Base-by-base conservation (phyloP, 2,888 invertebrate genomes). In the Odiellus spinosus region DNA sequence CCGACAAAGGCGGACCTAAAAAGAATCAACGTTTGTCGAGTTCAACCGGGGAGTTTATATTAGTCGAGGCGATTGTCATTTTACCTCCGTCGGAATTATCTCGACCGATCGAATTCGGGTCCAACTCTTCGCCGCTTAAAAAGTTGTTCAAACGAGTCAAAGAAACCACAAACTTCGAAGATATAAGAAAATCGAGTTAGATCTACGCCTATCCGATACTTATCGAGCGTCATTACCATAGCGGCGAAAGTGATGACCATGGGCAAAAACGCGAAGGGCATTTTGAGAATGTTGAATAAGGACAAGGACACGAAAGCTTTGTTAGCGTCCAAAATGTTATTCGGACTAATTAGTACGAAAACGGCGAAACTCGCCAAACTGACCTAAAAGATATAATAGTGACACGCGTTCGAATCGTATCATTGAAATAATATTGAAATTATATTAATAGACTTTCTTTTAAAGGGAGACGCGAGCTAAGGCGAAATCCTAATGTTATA, bases 91-190 rank as follows among this genome's bases (percentile, higher is more conserved):
- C 48, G 14, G 46, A 40, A 8, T 33, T 41, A 46, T 50, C 42
- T 20, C 51, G 47, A n/a, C 36, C 3, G n/a, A 55, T 48, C 10
- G 50, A 35, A 17, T 49, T 40, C 14, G 43, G 46, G 46, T 56
- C 55, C 8, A 56, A 32, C 46, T 56, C 56, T 42, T 55, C 51
- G 33, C 49, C 45, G 42, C 53, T 48, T 3, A 56, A 41, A 35
- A 46, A 56, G 19, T 50, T 49, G 14, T 88, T 86, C 58, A 95
- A 78, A 64, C 93, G 76, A 61, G 80, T 79, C 52, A 93, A 77
- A 53, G 93, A 93, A 40, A 95, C 93, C 59, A 76, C 75, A 12
- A 85, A 81, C 83, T 52, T 40, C 26, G 47, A 46, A 38, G n/a
- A n/a, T n/a, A n/a, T n/a, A n/a, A n/a, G n/a, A n/a, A n/a, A n/a